A percentile compares a stretch with the other conserved stretches of the same genome.
Evolutionary conservation across 2,888 invertebrate species (phyloP).

Genomic region (Autographa pulchrina): DNA sequence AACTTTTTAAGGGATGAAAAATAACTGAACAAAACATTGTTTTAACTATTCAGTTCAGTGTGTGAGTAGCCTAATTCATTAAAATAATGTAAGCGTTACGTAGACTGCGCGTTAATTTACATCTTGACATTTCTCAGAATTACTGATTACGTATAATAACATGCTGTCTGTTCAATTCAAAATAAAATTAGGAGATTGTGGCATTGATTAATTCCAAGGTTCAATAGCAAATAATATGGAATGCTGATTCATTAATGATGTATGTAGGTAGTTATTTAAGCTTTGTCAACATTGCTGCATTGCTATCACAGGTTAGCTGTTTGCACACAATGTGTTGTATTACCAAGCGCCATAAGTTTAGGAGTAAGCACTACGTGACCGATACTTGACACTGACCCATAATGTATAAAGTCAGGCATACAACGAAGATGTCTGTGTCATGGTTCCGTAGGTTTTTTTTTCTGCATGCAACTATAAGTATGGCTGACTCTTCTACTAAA

Average conservation of each 20-base stretch:
- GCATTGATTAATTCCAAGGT: conserved; percentile 60
- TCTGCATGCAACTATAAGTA: too few species aligned
- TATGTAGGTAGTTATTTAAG: conserved; percentile 23
- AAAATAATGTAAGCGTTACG: conserved; percentile 38
- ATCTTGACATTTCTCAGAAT: conserved; percentile 34
- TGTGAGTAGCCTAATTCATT: conserved; percentile 39
- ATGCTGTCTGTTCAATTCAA: conserved; percentile 33
- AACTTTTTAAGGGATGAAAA: too few species aligned
- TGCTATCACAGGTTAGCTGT: conserved; percentile 57
- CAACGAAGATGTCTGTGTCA: conserved; percentile 51
- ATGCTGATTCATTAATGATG: conserved; percentile 60
- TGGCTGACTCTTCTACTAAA: background rate
- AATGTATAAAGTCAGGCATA: conserved; percentile 62
- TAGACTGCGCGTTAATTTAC: conserved; percentile 21
- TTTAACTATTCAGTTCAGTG: conserved; percentile 18
- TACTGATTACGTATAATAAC: conserved; percentile 22
- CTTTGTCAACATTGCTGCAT: conserved; percentile 58
- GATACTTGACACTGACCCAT: conserved; percentile 84
- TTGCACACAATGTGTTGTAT: conserved; percentile 79
- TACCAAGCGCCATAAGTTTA: conserved; percentile 80
- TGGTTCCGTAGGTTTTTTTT: conserved; percentile 56
- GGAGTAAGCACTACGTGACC: conserved; percentile 84
- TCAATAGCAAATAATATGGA: conserved; percentile 50
- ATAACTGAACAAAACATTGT: background rate
- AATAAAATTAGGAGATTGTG: conserved; percentile 55